Evolutionary conservation across 1,140 invertebrate genomes (phyloP).

Genomic region (Sminthurides bifidus): DNA sequence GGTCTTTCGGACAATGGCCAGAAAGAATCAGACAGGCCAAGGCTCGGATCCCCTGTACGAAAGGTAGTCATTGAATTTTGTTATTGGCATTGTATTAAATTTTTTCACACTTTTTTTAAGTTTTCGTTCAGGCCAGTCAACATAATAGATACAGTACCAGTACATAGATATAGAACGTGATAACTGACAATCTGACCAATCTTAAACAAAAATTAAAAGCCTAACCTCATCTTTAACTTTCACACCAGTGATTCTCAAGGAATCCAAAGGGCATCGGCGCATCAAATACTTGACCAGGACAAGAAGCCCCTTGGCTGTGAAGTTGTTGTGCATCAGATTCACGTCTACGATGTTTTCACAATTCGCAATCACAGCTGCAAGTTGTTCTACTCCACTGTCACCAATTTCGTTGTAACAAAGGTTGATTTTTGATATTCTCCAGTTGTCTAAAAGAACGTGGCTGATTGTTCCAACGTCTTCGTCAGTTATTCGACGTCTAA

Average conservation of each 20-base stretch:
- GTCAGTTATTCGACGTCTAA: not conserved
- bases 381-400: not conserved
- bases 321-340: slow-evolving; percentile 1
- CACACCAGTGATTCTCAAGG: not conserved
- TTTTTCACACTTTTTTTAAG: not conserved
- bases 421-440: not conserved
- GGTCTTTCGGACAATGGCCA: not conserved
- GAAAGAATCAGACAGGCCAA: not conserved
- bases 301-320: not conserved
- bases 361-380: not conserved
- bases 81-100: not conserved
- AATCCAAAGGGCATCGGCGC: not conserved
- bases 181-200: not conserved
- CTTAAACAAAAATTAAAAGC: not conserved
- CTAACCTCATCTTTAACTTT: not conserved
- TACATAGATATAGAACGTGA: not conserved
- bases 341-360: not conserved
- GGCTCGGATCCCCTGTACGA: not conserved
- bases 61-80: not conserved
- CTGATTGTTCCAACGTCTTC: not conserved
- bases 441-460: not conserved
- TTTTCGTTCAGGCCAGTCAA: not conserved
- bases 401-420: slow-evolving; percentile 5
- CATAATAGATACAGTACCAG: not conserved
- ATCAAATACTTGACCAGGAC: not conserved